A percentile compares a stretch with the other conserved stretches of the same genome.
Conservation (phyloP, 2,113 vertebrate species). For the Eupsittula cactorum region DNA sequence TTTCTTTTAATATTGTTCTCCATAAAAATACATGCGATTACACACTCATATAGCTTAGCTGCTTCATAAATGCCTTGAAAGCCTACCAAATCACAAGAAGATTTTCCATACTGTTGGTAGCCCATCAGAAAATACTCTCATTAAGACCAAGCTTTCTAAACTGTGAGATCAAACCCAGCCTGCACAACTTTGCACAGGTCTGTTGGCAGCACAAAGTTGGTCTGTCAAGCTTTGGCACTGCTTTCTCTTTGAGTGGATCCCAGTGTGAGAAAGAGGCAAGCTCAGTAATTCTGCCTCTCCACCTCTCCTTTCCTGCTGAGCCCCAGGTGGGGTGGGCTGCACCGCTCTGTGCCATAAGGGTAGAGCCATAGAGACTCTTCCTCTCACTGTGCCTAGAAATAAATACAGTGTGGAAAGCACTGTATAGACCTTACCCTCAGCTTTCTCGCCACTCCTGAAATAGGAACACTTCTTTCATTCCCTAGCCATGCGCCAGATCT, state of each 20-base stretch:
- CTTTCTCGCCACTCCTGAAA: not conserved
- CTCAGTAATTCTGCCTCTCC: not conserved
- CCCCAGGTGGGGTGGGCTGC: not conserved
- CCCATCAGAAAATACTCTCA: not conserved
- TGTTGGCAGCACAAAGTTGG: not conserved
- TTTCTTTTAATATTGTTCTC: not conserved
- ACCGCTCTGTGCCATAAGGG: not conserved
- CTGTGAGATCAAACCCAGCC: not conserved
- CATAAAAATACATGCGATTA: not conserved
- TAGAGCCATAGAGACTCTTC: not conserved
- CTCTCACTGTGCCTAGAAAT: not conserved
- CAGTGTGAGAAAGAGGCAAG: not conserved
- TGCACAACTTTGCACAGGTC: accelerated
- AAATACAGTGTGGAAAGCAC: not conserved
- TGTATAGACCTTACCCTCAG: not conserved
- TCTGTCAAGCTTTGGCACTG: not conserved
- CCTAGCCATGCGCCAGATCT: not conserved
- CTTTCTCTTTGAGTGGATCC: not conserved
- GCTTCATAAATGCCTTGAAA: not conserved
- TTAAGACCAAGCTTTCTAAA: not conserved
- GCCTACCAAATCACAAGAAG: not conserved
- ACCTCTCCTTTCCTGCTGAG: not conserved
- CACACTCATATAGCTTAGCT: not conserved
- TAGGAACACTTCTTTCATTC: not conserved
- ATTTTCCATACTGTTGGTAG: not conserved